Conservation (phyloP, 2,888 invertebrate genomes). For the Mesopsocus fuscifrons region DNA sequence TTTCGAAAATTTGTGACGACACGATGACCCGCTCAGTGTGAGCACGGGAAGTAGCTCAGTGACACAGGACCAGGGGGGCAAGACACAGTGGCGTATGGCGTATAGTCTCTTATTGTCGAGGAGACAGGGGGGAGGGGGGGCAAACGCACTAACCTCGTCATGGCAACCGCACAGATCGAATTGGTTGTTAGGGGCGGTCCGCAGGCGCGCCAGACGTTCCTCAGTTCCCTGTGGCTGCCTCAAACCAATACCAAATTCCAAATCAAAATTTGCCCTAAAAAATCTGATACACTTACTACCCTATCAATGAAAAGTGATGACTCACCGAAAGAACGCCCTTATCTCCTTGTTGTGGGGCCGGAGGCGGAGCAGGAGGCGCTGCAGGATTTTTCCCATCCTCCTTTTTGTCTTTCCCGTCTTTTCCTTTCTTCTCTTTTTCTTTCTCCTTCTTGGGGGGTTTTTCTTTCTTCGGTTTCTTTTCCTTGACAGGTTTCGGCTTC, state of each 20-base stretch:
- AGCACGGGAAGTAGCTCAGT: too few species aligned
- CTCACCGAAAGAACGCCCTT: constrained; percentile 7
- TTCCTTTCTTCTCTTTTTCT: constrained; percentile 31
- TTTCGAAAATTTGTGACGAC: too few species aligned
- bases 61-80: too few species aligned
- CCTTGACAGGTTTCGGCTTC: constrained; percentile 48
- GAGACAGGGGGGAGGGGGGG: too few species aligned
- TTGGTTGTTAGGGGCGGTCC: constrained; percentile 3
- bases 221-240: not conserved
- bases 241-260: too few species aligned
- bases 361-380: constrained; percentile 15
- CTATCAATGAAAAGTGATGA: too few species aligned
- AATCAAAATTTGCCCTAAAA: not conserved
- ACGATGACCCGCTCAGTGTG: too few species aligned
- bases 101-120: too few species aligned
- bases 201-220: not conserved
- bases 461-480: constrained; percentile 39
- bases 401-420: constrained; percentile 34
- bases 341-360: constrained; percentile 14
- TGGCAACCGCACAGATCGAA: constrained; percentile 11
- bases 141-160: too few species aligned
- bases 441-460: constrained; percentile 30
- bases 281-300: too few species aligned
- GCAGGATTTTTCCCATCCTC: constrained; percentile 29
- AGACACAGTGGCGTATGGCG: too few species aligned